phyloP scores from a whole-genome alignment of 2,888 invertebrate genomes.

The Aleiodes testaceus region DNA sequence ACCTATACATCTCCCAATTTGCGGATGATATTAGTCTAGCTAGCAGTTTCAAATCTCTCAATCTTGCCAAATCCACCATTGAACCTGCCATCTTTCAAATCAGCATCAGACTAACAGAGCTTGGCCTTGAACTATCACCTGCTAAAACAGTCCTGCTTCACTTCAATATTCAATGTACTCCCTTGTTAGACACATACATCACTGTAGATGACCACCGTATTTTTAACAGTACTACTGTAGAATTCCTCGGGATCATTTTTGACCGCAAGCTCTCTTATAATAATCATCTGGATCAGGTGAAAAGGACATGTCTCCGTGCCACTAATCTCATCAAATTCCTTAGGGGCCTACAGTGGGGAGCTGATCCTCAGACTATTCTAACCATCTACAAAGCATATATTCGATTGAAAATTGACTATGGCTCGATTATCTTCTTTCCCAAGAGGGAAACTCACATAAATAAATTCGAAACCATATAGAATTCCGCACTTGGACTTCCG shows the following conservation, averaged over 20 bases:
- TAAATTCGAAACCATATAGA: too few relatives aligned
- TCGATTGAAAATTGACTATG: too few relatives aligned
- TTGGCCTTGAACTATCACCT: not conserved
- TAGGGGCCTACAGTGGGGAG: not conserved
- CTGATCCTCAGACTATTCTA: not conserved
- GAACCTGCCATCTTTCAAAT: not conserved
- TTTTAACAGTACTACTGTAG: too few relatives aligned
- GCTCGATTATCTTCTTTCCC: too few relatives aligned
- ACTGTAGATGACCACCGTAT: not conserved
- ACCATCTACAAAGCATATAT: too few relatives aligned
- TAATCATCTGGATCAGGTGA: not conserved
- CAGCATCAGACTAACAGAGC: not conserved
- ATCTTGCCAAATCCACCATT: too few relatives aligned
- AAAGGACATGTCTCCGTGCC: not conserved
- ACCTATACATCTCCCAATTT: not conserved
- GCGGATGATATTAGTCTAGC: not conserved
- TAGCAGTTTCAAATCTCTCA: not conserved
- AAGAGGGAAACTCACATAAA: too few relatives aligned
- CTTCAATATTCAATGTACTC: not conserved
- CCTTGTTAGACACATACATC: not conserved
- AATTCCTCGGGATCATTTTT: not conserved
- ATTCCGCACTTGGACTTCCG: too few relatives aligned
- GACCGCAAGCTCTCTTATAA: not conserved
- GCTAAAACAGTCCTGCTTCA: constrained; percentile 3
- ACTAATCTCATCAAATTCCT: constrained; percentile 6